Percentiles rank a stretch among this genome's conserved stretches.
Conservation (phyloP, 2,888 invertebrate species). For the Conus canariensis region DNA sequence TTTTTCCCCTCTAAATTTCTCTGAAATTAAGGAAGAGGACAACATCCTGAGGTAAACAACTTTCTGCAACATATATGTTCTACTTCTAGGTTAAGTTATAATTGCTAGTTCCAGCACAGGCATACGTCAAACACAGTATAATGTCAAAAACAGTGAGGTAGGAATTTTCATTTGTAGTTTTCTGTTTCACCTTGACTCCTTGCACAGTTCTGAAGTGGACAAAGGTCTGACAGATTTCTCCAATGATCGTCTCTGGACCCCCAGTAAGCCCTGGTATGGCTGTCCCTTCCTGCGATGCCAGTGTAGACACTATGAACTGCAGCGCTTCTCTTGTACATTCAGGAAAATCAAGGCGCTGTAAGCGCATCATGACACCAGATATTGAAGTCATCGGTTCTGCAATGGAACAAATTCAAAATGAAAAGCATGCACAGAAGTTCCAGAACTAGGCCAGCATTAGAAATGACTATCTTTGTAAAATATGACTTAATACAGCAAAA, state of each 20-base stretch:
- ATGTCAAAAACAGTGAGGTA: too few species aligned
- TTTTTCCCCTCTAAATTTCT: too few species aligned
- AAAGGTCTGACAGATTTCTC: conserved; percentile 68
- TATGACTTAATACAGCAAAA: too few species aligned
- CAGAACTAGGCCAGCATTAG: too few species aligned
- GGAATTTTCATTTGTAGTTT: too few species aligned
- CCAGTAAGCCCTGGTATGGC: conserved; percentile 65
- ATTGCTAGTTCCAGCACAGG: too few species aligned
- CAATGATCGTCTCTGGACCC: conserved; percentile 61
- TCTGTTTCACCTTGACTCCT: conserved; percentile 48
- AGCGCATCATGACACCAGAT: conserved; percentile 49
- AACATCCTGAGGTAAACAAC: too few species aligned
- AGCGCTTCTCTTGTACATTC: conserved; percentile 69
- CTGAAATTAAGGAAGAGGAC: too few species aligned
- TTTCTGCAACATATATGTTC: too few species aligned
- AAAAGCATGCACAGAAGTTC: background rate
- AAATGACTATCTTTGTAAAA: too few species aligned
- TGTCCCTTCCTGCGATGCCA: conserved; percentile 57
- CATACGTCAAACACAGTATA: too few species aligned
- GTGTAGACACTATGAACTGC: conserved; percentile 60
- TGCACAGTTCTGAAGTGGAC: conserved; percentile 61
- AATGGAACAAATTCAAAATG: background rate
- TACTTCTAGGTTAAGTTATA: too few species aligned
- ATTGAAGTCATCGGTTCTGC: conserved; percentile 33
- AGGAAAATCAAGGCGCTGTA: conserved; percentile 68